Base-by-base conservation (phyloP, 2,888 invertebrate genomes). In the Patella ulyssiponensis region DNA sequence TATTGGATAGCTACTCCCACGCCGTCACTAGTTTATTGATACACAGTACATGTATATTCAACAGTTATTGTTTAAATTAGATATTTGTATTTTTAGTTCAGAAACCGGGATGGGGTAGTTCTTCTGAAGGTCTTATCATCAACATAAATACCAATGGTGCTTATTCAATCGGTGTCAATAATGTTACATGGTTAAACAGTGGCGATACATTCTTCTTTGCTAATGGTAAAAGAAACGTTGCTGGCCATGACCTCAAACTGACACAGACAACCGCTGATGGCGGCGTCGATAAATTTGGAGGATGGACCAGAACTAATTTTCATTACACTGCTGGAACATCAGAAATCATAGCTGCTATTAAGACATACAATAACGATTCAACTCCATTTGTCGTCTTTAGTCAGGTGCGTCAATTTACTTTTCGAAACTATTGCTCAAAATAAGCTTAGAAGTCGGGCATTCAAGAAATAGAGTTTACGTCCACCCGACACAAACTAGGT, bases 191-290 rank as follows among this genome's bases (percentile, higher is more conserved):
- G 81, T 72, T 84, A 15, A 72, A 72, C 44, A 82, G 78, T 56
- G 82, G 76, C 1, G 78, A 79, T 9, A 78, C 79, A 14, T 85
- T 84, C 72, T 80, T 83, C 78, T 81, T 79, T 44, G 81, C 73
- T 12, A 76, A 80, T 74, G 80, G 79, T 12, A 52, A 78, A 23
- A 80, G 71, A 23, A 83, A 70, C 76, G 74, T 76, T 11, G 73
- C 76, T 52, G 81, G 76, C 15, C 71, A 77, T 69, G 54, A 58
- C 12, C 52, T 79, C 11, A 77, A 69, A n/a, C 75, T 76, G 44
- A 74, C 74, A 14, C 14, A 73, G 44, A 64, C 76, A 33, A 27
- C 44, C 7, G n/a, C 23, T 58, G 23, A 52, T 33, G 51, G 58
- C 33, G 64, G 74, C 4, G 27, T 27, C 2, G 74, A 53, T 44